Base-by-base conservation (phyloP, 2,888 invertebrate species). In the Lasioglossum calceatum region DNA sequence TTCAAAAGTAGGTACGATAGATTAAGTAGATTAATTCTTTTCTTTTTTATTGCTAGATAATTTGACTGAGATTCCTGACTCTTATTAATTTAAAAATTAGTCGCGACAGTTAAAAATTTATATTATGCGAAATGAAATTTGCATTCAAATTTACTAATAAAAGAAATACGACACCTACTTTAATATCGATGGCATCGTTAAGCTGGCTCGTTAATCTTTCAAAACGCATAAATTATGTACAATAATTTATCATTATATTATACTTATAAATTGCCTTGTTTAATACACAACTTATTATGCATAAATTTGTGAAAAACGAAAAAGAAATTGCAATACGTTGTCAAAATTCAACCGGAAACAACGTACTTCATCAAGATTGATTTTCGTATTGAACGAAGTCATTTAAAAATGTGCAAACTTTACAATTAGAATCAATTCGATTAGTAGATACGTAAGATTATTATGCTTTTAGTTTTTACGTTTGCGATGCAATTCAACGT, bases 41-140 rank as follows among this genome's bases (percentile, higher is more conserved):
- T 36, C 36, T 36, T 44, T 71, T 71, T 93, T 93, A 93, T 93
- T 93, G 93, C 93, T 93, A 93, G 88, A 89, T 93, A 93, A 93
- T 93, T 93, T 92, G 93, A 93, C 93, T 92, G 93, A 91, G 91
- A 91, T 91, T 90, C 86, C 87, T 32, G 67, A 87, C 87, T 90
- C n/a, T 81, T 71, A 58, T 87, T 84, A 86, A 86, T 74, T 84
- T 85, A 88, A 61, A 32, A 81, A 71, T 82, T 67, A 81, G 50
- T 82, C 39, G 47, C 16, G 4, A 72, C 14, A 32, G 79, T 64
- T 58, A 82, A 80, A 79, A 87, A 85, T 79, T 82, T 87, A 64
- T 81, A 88, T 84, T 91, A 89, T 84, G 80, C 81, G 81, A 85
- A 71, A 32, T 39, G 44, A 42, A 78, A 67, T 85, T 32, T 61